phyloP scores from a whole-genome alignment of 1,140 invertebrate species.

The Brachionus koreanus region DNA sequence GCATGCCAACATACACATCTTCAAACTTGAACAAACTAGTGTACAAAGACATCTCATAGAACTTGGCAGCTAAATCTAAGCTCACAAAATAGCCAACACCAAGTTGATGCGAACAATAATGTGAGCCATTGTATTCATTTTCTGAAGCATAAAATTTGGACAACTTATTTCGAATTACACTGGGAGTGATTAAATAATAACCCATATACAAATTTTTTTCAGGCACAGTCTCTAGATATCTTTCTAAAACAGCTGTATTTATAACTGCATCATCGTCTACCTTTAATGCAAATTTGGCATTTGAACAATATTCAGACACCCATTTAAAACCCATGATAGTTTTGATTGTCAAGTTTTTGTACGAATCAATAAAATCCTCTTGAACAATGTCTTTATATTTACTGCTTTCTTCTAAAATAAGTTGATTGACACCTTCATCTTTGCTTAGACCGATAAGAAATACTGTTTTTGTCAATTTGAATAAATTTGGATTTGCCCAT shows the following conservation, averaged over 20 bases:
- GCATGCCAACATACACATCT: constrained; percentile 23
- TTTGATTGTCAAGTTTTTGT: constrained; percentile 47
- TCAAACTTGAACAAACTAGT: not conserved
- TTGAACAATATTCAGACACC: constrained; percentile 45
- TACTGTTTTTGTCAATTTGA: not conserved
- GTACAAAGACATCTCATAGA: not conserved
- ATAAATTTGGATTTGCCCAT: not conserved
- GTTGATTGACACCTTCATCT: not conserved
- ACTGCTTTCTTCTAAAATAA: constrained; percentile 44
- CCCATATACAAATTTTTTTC: not conserved
- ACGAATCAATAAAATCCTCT: constrained; percentile 47
- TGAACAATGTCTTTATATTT: constrained; percentile 48
- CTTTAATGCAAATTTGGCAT: constrained; percentile 45
- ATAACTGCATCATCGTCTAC: constrained; percentile 47
- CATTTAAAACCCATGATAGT: constrained; percentile 48
- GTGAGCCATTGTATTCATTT: not conserved
- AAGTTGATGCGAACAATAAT: not conserved
- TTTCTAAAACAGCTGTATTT: constrained; percentile 29
- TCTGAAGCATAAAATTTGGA: constrained; percentile 23
- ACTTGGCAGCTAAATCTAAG: not conserved
- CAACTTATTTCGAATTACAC: not conserved
- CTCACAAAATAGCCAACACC: not conserved
- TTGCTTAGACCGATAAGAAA: not conserved
- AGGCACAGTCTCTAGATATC: not conserved
- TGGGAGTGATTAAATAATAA: not conserved